phyloP scores from a whole-genome alignment of 2,797 vertebrate species.

The Macropodus opercularis region DNA sequence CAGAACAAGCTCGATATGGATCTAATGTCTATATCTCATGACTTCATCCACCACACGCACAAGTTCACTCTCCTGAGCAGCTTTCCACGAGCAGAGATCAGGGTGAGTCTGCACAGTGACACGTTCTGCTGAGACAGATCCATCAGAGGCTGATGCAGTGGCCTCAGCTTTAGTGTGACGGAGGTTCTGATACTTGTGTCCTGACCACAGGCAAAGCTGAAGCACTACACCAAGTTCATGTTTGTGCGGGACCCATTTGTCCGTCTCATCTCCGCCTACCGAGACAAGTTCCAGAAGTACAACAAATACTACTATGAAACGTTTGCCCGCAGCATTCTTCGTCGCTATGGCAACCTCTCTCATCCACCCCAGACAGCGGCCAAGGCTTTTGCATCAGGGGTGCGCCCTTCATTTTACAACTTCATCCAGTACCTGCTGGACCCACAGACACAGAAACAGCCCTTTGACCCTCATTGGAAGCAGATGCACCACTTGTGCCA shows the following conservation, averaged over 20 bases:
- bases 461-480: slow-evolving; percentile 93
- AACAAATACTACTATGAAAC: slow-evolving; percentile 85
- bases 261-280: slow-evolving; percentile 91
- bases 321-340: slow-evolving; percentile 84
- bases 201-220: slow-evolving; percentile 77
- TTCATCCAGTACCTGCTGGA: slow-evolving; percentile 93
- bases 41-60: slow-evolving; percentile 82
- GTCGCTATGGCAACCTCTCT: slow-evolving; percentile 79
- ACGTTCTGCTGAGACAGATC: background rate
- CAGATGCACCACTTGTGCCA: slow-evolving; percentile 89
- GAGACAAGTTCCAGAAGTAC: slow-evolving; percentile 86
- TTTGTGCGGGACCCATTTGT: slow-evolving; percentile 93
- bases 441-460: slow-evolving; percentile 82
- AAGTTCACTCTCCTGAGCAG: slow-evolving; percentile 64
- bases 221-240: slow-evolving; percentile 93
- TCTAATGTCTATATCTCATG: slow-evolving; percentile 80
- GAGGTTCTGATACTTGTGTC: background rate
- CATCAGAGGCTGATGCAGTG: background rate
- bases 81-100: slow-evolving; percentile 81
- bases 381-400: slow-evolving; percentile 81
- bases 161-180: background rate
- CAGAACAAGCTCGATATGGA: slow-evolving; percentile 86
- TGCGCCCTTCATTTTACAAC: slow-evolving; percentile 86
- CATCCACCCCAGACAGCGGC: slow-evolving; percentile 79
- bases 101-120: slow-evolving; percentile 67